These are phyloP conservation scores for Lerema accius DNA, from an alignment of 1,140 invertebrate genomes.

Conservation along the genomic window DNA sequence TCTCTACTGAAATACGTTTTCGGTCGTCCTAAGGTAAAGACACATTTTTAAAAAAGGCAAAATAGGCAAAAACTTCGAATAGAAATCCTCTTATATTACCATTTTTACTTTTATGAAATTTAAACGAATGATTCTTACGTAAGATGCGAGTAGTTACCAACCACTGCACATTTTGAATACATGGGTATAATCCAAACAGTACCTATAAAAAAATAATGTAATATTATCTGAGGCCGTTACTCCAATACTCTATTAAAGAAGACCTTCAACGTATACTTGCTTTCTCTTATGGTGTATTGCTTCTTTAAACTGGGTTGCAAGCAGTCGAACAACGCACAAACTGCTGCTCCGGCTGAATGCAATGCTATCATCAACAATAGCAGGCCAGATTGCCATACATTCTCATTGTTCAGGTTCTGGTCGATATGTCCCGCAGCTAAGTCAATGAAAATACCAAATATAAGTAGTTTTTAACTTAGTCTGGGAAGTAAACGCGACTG, in stretches of 20 bases:
- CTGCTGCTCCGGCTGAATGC: slow-evolving; percentile 49
- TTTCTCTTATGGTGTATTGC: slow-evolving; percentile 55
- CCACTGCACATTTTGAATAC: slow-evolving; percentile 68
- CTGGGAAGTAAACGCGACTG: too few relatives aligned
- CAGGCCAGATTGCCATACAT: slow-evolving; percentile 65
- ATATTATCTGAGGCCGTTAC: too few relatives aligned
- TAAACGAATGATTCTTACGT: slow-evolving; percentile 49
- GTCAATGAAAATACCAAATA: too few relatives aligned
- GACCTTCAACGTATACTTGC: slow-evolving; percentile 46
- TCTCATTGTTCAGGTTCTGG: slow-evolving; percentile 59
- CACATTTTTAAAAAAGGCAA: too few relatives aligned
- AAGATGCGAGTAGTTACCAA: slow-evolving; percentile 62
- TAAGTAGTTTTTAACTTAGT: too few relatives aligned
- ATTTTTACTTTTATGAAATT: background rate
- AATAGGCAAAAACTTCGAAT: slow-evolving; percentile 4
- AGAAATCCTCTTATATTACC: too few relatives aligned
- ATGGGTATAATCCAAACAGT: slow-evolving; percentile 71
- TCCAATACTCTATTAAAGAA: too few relatives aligned
- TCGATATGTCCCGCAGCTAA: slow-evolving; percentile 74
- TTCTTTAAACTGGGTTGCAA: slow-evolving; percentile 46
- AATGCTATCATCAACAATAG: slow-evolving; percentile 52
- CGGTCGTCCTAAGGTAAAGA: too few relatives aligned
- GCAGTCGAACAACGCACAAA: slow-evolving; percentile 65
- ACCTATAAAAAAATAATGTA: slow-evolving; percentile 44
- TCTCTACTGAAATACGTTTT: too few relatives aligned